Evolutionary conservation across 1,140 invertebrate species (phyloP).

Genomic region (Orussus abietinus): DNA sequence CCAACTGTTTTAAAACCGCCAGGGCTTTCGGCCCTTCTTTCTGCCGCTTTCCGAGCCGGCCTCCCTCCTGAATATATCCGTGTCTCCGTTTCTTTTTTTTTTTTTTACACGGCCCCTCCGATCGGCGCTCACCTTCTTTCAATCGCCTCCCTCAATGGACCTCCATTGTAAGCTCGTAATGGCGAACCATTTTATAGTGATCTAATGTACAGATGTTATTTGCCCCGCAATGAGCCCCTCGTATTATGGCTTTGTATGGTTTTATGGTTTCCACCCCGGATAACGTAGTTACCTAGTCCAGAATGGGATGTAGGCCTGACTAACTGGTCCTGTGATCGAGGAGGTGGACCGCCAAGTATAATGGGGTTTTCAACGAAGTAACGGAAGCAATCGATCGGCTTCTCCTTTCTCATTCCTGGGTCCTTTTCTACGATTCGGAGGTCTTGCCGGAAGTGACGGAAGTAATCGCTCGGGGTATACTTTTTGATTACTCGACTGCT

Average conservation of each 20-base stretch:
- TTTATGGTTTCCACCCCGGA: slow-evolving; percentile 39
- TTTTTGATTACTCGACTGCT: no score
- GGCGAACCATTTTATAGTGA: slow-evolving; percentile 50
- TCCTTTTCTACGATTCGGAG: no score
- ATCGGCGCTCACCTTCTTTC: slow-evolving; percentile 8
- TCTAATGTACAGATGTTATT: slow-evolving; percentile 54
- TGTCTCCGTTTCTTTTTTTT: slow-evolving; percentile 10
- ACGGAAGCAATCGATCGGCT: no score
- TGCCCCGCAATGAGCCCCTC: slow-evolving; percentile 48
- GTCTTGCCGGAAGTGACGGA: no score
- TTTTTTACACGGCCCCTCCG: not conserved
- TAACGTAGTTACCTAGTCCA: slow-evolving; percentile 29
- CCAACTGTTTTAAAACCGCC: slow-evolving; percentile 41
- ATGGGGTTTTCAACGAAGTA: no score
- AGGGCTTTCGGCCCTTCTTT: slow-evolving; percentile 19
- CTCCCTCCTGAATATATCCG: slow-evolving; percentile 1
- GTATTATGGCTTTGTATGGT: slow-evolving; percentile 46
- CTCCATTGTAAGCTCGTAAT: slow-evolving; percentile 42
- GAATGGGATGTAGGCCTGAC: no score
- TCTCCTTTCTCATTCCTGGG: no score
- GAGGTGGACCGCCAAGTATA: no score
- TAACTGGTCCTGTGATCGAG: no score
- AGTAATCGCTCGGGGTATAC: no score
- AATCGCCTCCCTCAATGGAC: slow-evolving; percentile 32
- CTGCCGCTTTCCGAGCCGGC: no score